Evolutionary conservation across 2,113 vertebrate species (phyloP).

Genomic region (Callopanchax toddi): DNA sequence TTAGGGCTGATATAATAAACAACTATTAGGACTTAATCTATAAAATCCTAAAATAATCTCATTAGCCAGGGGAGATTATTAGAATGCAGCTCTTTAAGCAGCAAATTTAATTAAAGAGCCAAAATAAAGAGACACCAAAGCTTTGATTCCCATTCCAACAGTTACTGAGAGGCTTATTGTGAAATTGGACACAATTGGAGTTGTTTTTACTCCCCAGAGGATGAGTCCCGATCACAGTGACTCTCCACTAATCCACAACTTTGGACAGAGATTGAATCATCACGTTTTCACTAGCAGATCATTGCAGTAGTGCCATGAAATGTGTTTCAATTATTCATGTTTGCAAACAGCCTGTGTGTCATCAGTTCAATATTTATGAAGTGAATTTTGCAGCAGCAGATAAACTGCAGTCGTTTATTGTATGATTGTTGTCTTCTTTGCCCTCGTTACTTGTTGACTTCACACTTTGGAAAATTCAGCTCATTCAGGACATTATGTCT

Average conservation of each 20-base stretch:
- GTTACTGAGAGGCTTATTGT: neutral
- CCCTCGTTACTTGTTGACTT: too few species aligned
- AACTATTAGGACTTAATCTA: too few species aligned
- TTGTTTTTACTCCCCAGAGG: neutral
- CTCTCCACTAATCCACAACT: neutral
- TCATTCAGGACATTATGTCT: too few species aligned
- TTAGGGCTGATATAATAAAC: too few species aligned
- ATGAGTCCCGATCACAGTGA: neutral
- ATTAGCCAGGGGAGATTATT: conserved; percentile 1
- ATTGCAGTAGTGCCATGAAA: too few species aligned
- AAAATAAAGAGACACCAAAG: neutral
- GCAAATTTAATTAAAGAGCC: conserved; percentile 2
- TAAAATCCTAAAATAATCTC: neutral
- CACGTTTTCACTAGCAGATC: neutral
- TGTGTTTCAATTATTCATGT: neutral
- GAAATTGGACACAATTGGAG: neutral
- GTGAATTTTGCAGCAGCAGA: too few species aligned
- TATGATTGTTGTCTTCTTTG: too few species aligned
- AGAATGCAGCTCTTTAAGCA: conserved; percentile 1
- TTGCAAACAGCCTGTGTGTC: too few species aligned
- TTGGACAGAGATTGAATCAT: conserved; percentile 1
- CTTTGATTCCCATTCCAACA: neutral
- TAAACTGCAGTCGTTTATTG: too few species aligned
- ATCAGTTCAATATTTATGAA: too few species aligned
- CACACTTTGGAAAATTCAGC: too few species aligned